Evolutionary conservation across 2,888 invertebrate genomes (phyloP).

Genomic region (Acronicta leporina): DNA sequence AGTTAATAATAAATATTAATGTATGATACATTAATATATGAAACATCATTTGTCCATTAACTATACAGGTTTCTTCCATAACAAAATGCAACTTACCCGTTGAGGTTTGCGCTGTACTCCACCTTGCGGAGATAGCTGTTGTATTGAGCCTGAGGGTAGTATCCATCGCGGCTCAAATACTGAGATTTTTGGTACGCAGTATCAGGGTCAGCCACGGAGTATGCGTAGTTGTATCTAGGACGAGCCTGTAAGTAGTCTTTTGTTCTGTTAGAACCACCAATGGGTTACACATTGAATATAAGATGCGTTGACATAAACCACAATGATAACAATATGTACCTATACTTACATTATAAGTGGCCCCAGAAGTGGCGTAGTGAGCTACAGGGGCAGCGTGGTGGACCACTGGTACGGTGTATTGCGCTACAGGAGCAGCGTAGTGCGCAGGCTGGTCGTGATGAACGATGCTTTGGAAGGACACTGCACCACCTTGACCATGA

Average conservation of each 20-base stretch:
- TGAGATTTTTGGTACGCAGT: conserved; percentile 85
- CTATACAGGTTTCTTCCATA: no score
- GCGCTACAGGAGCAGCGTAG: conserved; percentile 52
- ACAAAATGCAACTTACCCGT: conserved; percentile 31
- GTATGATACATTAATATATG: no score
- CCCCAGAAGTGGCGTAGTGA: conserved; percentile 57
- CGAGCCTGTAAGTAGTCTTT: conserved; percentile 64
- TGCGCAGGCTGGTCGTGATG: conserved; percentile 52
- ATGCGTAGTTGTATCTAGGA: conserved; percentile 83
- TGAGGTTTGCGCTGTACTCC: conserved; percentile 74
- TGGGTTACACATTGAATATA: no score
- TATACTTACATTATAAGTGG: conserved; percentile 63
- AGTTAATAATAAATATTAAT: no score
- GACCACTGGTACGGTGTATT: conserved; percentile 43
- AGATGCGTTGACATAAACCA: no score
- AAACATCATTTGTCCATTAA: no score
- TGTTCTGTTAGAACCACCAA: neutral
- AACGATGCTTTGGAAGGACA: conserved; percentile 52
- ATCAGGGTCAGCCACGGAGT: conserved; percentile 73
- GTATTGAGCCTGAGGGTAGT: conserved; percentile 87
- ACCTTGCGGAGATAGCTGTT: conserved; percentile 80
- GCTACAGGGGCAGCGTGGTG: conserved; percentile 60
- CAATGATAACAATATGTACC: no score
- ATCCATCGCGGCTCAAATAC: conserved; percentile 87
- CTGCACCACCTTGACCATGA: conserved; percentile 56